Conservation (phyloP, 2,797 vertebrate species). For the Borostomias antarcticus region DNA sequence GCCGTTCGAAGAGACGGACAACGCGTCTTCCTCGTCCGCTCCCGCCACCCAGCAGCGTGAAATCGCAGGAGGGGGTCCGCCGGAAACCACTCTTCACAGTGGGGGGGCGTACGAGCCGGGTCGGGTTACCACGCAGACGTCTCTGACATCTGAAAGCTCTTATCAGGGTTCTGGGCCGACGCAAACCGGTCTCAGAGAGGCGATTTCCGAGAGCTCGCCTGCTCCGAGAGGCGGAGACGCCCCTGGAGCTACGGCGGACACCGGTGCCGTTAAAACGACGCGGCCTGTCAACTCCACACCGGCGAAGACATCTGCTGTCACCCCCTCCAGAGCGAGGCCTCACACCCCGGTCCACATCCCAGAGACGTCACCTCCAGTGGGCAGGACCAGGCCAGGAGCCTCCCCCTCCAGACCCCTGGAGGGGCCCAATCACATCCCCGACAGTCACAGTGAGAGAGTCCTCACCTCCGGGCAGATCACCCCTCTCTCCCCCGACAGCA, state of each 20-base stretch:
- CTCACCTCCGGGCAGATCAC: constrained; percentile 38
- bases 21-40: constrained; percentile 29
- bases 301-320: background rate
- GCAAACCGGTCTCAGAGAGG: constrained; percentile 37
- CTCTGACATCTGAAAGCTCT: constrained; percentile 38
- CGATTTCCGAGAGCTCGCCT: constrained; percentile 1
- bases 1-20: constrained; percentile 30
- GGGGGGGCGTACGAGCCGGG: constrained; percentile 30
- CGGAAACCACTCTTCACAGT: constrained; percentile 12
- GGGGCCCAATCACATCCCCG: constrained; percentile 64
- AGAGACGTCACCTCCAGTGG: constrained; percentile 29
- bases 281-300: constrained; percentile 19
- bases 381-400: constrained; percentile 24
- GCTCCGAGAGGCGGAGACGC: constrained; percentile 38
- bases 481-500: constrained; percentile 48
- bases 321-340: constrained; percentile 33
- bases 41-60: constrained; percentile 18
- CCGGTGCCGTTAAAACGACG: constrained; percentile 31
- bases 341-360: constrained; percentile 23
- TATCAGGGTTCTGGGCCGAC: constrained; percentile 38
- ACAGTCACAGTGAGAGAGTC: constrained; percentile 50
- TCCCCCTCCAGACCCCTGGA: constrained; percentile 23
- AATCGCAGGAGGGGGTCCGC: constrained; percentile 11
- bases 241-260: background rate
- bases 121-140: constrained; percentile 23